phyloP scores from a whole-genome alignment of 2,797 vertebrate genomes.

The Rhinatrema bivittatum region DNA sequence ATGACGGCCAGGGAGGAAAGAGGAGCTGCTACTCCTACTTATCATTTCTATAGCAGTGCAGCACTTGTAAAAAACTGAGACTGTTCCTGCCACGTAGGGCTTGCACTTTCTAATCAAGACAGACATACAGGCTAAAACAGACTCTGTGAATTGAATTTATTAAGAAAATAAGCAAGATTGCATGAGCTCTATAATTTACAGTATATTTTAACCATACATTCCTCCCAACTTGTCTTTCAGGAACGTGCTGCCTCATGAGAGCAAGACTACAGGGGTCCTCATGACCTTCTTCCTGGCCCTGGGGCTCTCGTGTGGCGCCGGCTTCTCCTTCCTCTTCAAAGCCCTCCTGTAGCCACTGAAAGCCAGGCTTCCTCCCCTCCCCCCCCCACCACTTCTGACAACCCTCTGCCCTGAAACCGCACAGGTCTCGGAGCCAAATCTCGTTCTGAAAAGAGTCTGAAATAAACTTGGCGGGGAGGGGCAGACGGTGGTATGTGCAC shows the following conservation, averaged over 20 bases:
- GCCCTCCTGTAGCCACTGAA: slow-evolving; percentile 44
- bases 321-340: slow-evolving; percentile 68
- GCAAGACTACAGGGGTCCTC: slow-evolving; percentile 73
- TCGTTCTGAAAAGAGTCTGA: not conserved
- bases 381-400: not conserved
- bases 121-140: too few relatives aligned
- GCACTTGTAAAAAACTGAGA: too few relatives aligned
- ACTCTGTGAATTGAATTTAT: too few relatives aligned
- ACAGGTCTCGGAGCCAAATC: not conserved
- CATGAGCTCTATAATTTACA: too few relatives aligned
- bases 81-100: too few relatives aligned
- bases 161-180: too few relatives aligned
- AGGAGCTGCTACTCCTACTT: too few relatives aligned
- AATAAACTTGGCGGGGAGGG: not conserved
- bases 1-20: too few relatives aligned
- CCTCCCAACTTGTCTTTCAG: slow-evolving; percentile 34
- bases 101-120: too few relatives aligned
- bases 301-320: slow-evolving; percentile 73
- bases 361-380: not conserved
- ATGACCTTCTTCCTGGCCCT: slow-evolving; percentile 86
- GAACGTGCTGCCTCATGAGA: slow-evolving; percentile 68
- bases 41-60: too few relatives aligned
- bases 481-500: too few relatives aligned
- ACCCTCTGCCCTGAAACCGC: too few relatives aligned
- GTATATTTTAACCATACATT: not conserved